Evolutionary conservation across 2,888 invertebrate species (phyloP).

Genomic region (Flexamia atlantica): DNA sequence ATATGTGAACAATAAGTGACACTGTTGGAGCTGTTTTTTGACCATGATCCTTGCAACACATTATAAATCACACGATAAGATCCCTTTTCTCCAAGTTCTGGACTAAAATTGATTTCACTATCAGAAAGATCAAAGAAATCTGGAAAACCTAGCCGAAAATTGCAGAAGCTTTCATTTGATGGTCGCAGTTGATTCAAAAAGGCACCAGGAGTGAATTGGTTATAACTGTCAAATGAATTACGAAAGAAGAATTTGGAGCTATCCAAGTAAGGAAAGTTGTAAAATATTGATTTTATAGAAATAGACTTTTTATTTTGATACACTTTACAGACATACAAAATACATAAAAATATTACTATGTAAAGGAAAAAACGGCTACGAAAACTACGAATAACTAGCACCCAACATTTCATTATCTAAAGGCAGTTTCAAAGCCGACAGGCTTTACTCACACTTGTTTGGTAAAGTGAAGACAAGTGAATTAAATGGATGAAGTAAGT

Average conservation of each 20-base stretch:
- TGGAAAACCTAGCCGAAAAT: constrained; percentile 80
- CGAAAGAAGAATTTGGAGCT: constrained; percentile 62
- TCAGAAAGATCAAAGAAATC: constrained; percentile 77
- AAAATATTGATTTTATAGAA: constrained; percentile 64
- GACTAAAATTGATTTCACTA: constrained; percentile 76
- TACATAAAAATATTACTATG: constrained; percentile 63
- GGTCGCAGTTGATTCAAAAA: constrained; percentile 71
- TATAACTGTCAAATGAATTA: constrained; percentile 22
- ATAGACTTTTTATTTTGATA: constrained; percentile 63
- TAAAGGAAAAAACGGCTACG: constrained; percentile 65
- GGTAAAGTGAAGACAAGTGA: too few relatives aligned
- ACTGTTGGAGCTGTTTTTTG: constrained; percentile 70
- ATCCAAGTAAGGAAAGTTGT: constrained; percentile 59
- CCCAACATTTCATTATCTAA: constrained; percentile 64
- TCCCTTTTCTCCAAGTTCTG: constrained; percentile 79
- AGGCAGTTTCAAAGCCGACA: not conserved
- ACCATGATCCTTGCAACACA: constrained; percentile 74
- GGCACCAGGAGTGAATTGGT: constrained; percentile 70
- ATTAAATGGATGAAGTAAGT: too few relatives aligned
- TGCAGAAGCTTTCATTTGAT: constrained; percentile 78
- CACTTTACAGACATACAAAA: constrained; percentile 65
- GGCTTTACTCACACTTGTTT: too few relatives aligned
- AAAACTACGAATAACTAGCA: constrained; percentile 65
- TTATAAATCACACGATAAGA: constrained; percentile 82
- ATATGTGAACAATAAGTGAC: constrained; percentile 86